phyloP scores from a whole-genome alignment of 2,113 vertebrate species.

The Antechinus flavipes region DNA sequence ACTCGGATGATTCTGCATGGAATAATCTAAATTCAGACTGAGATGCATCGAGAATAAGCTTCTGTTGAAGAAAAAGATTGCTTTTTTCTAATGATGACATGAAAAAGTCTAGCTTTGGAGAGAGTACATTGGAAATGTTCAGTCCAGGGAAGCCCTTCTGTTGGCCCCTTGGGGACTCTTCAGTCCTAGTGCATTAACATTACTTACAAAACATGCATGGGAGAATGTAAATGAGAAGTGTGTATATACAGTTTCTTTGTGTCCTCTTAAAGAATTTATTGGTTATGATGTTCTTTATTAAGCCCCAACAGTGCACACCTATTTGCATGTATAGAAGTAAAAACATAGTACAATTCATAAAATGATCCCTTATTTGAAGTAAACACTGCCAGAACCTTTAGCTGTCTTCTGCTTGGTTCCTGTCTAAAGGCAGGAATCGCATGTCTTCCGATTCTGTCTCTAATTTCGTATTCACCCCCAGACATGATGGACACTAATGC shows the following conservation, averaged over 20 bases:
- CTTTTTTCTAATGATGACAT: background rate
- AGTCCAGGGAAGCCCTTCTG: background rate
- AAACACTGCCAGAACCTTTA: background rate
- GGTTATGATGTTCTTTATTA: background rate
- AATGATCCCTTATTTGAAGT: background rate
- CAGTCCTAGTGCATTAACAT: background rate
- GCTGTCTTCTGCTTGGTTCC: background rate
- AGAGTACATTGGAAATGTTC: background rate
- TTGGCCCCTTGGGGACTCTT: background rate
- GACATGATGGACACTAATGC: constrained; percentile 5
- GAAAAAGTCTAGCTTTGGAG: background rate
- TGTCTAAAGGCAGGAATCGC: background rate
- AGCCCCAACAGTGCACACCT: background rate
- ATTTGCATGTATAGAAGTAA: background rate
- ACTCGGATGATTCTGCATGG: background rate
- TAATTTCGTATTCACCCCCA: background rate
- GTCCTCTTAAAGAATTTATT: background rate
- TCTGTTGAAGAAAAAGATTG: background rate
- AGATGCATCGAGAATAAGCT: background rate
- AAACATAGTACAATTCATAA: background rate
- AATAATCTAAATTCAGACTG: background rate
- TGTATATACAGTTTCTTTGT: constrained; percentile 1
- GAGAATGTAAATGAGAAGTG: background rate
- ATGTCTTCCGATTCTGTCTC: background rate
- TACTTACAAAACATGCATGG: background rate